Percentiles rank a stretch among this genome's conserved stretches.
Evolutionary conservation across 1,140 invertebrate species (phyloP).

Genomic region (Orchesella cincta): DNA sequence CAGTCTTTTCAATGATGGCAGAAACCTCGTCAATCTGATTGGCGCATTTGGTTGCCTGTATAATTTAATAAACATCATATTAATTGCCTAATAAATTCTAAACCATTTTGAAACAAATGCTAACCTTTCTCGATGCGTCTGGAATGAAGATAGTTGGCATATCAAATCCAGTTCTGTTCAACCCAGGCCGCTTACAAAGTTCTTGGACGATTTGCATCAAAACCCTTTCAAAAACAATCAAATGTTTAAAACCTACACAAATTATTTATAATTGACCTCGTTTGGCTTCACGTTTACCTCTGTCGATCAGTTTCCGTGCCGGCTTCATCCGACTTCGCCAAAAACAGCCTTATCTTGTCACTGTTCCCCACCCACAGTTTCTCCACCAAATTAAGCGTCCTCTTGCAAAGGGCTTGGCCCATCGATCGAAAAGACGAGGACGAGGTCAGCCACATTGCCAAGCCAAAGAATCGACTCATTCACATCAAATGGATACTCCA

Average conservation of each 20-base stretch:
- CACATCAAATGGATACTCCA: slow-evolving; percentile 69
- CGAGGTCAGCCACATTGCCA: slow-evolving; percentile 65
- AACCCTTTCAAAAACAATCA: slow-evolving; percentile 58
- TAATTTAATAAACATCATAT: no score
- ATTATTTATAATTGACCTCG: no score
- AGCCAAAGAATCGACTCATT: slow-evolving; percentile 65
- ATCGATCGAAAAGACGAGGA: slow-evolving; percentile 70
- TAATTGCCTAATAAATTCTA: no score
- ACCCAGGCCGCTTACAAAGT: slow-evolving; percentile 64
- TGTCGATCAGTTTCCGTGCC: slow-evolving; percentile 62
- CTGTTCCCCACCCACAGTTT: slow-evolving; percentile 61
- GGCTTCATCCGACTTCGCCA: slow-evolving; percentile 68
- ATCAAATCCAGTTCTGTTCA: slow-evolving; percentile 65
- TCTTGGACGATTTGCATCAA: slow-evolving; percentile 71
- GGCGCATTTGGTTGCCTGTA: slow-evolving; percentile 59
- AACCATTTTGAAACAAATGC: no score
- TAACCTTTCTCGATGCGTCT: slow-evolving; percentile 58
- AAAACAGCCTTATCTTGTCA: slow-evolving; percentile 63
- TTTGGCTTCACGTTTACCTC: no score
- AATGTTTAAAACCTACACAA: no score
- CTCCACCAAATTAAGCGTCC: slow-evolving; percentile 65
- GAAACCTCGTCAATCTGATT: slow-evolving; percentile 67
- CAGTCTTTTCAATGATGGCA: slow-evolving; percentile 64
- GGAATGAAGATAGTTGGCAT: slow-evolving; percentile 68
- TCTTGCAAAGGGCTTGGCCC: slow-evolving; percentile 66